phyloP scores from a whole-genome alignment of 2,113 vertebrate species.

The Sphyrna mokarran region DNA sequence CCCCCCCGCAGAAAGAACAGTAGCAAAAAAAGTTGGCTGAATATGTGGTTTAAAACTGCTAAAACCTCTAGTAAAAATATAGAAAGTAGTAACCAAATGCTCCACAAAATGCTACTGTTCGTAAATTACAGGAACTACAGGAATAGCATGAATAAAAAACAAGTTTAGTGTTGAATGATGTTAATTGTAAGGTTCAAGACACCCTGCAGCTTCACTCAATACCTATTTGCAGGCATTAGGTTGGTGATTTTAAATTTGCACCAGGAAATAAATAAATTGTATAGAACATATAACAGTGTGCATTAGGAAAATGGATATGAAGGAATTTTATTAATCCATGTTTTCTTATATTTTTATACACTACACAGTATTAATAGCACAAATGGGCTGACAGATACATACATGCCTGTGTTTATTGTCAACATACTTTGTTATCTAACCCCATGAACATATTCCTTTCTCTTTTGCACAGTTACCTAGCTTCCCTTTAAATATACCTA shows the following conservation, averaged over 20 bases:
- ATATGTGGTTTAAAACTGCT: neutral
- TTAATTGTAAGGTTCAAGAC: neutral
- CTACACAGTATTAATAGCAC: neutral
- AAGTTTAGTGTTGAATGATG: neutral
- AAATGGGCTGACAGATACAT: neutral
- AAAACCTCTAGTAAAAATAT: neutral
- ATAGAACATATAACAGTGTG: neutral
- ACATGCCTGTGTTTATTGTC: neutral
- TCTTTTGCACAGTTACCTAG: neutral
- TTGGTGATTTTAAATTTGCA: neutral
- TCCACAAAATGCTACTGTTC: neutral
- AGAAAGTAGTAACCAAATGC: neutral
- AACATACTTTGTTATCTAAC: neutral
- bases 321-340: neutral
- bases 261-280: neutral
- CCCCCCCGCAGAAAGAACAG: neutral
- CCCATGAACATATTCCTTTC: neutral
- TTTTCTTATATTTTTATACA: neutral
- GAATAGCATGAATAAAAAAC: neutral
- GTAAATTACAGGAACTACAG: neutral
- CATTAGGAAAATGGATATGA: neutral
- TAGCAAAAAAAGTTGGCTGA: neutral
- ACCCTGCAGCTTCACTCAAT: neutral
- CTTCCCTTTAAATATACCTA: neutral
- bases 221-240: neutral